Base-by-base conservation (phyloP, 2,888 invertebrate genomes). In the Acanthacorydalis orientalis region DNA sequence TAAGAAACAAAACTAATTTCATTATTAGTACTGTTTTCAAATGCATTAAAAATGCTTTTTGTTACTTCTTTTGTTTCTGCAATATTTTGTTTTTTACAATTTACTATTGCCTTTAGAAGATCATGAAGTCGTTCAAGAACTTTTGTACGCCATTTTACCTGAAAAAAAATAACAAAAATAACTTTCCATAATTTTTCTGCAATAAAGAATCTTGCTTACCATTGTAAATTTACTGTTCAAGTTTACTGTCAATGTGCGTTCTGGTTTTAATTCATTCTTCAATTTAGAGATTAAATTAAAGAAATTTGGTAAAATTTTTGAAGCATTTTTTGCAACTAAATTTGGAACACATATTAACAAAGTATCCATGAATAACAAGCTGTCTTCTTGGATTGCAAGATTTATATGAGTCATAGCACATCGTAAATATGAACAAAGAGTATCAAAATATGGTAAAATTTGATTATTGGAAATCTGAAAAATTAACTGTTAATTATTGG, bases 321-420 rank as follows among this genome's bases (percentile, higher is more conserved):
- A 73, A 49, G 80, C 77, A 58, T 80, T 76, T 47, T 71, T 65
- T 0, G 79, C 76, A 2, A 90, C 71, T 43, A 86, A 68, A 7
- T 63, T 59, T 2, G 84, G 82, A 47, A 78, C 73, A 55, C 78
- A 73, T 38, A 74, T 68, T 11, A 89, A 63, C n/a, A 91, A 68
- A 39, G 81, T 70, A 59, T 91, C 90, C 14, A 93, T 66, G 53
- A 90, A 75, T 1, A 78, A 60, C 1, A 93, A 67, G 0, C 91
- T 85, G 63, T 90, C 90, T 60, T 87, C 83, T 60, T 89, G 86
- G 51, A 93, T 80, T 44, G 74, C 70, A 10, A 73, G 74, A 60
- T 85, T 77, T 50, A 93, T 84, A 57, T 92, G 87, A 0, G 90
- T 91, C 87, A 93, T 88, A 1, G 88, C 84, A 68, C 91, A 91